Evolutionary conservation across 2,888 invertebrate genomes (phyloP), one percentile per base, ranked within the genome.

Genomic region (Tethea ocularis): DNA sequence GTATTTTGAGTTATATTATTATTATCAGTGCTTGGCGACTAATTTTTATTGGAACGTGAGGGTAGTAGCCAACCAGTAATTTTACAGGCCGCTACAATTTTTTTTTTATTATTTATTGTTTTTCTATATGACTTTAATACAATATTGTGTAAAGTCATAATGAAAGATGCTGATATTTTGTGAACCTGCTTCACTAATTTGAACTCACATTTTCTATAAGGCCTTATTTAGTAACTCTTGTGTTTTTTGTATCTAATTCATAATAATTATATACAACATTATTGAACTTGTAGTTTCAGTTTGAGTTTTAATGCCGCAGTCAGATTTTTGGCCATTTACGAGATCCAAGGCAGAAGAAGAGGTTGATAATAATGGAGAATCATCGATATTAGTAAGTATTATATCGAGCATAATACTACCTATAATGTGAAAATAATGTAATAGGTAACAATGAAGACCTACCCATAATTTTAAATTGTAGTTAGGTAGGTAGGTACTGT

Each of bases 281-380:
- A 46, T 46, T 46, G 20, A 20, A 20, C 10, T 46, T n/a, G 46
- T 20, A 33, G 4, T 33, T 13, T 60, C 56, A 61, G 56, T 59
- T 62, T 56, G 59, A 60, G 61, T 57, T 57, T 58, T 60, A 61
- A 89, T 89, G 89, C 88, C 89, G 66, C 84, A 85, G 61, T 82
- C 89, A 38, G 84, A 86, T 3, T 86, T 79, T 68, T 88, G 88
- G 85, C 88, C 87, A 22, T 86, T 84, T 72, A 58, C 62, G 52
- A 78, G 62, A 64, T 71, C 63, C 26, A 77, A 77, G 51, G 23
- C 63, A 10, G 46, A 62, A 8, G 46, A 78, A 36, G 65, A 78
- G 57, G 56, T 57, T 61, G 59, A 62, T 57, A 29, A 22, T 10
- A 55, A 53, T 57, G 70, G 66, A n/a, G 66, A 68, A 61, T 52